Percentiles rank a stretch among this genome's conserved stretches.
Evolutionary conservation across 2,888 invertebrate species (phyloP).

Genomic region (Eupithecia vulgata): DNA sequence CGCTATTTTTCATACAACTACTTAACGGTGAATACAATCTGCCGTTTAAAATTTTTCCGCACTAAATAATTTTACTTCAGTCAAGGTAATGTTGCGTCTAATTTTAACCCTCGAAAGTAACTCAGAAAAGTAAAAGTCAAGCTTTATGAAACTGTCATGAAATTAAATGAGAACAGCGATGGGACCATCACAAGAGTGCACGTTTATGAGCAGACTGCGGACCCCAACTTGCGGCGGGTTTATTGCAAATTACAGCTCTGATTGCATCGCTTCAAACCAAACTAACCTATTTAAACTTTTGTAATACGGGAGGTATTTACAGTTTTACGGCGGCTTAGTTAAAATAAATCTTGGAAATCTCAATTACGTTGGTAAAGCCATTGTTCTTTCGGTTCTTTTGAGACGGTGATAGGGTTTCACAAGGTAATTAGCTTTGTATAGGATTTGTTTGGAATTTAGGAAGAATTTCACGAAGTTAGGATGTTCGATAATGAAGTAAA

Average conservation of each 20-base stretch:
- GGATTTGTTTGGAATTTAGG: background rate
- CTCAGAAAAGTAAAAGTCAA: background rate
- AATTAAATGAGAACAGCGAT: slow-evolving; percentile 9
- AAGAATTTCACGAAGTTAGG: background rate
- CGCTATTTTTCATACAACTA: too few relatives aligned
- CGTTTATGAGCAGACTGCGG: slow-evolving; percentile 20
- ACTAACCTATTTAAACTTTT: slow-evolving; percentile 28
- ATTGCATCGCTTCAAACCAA: slow-evolving; percentile 62
- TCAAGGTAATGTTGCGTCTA: background rate
- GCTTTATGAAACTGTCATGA: slow-evolving; percentile 3
- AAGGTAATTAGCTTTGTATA: background rate
- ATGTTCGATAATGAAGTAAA: background rate
- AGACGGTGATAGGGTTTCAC: background rate
- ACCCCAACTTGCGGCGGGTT: slow-evolving; percentile 47
- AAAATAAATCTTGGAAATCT: slow-evolving; percentile 8
- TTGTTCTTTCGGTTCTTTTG: background rate
- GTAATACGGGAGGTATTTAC: slow-evolving; percentile 16
- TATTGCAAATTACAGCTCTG: slow-evolving; percentile 70
- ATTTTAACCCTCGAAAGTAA: background rate
- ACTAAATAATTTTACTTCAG: background rate
- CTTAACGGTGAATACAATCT: too few relatives aligned
- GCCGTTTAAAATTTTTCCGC: background rate
- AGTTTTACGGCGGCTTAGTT: slow-evolving; percentile 5
- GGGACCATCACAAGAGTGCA: slow-evolving; percentile 12
- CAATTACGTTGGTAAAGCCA: background rate